phyloP scores from a whole-genome alignment of 2,888 invertebrate species.

The Drosophila quinaria region DNA sequence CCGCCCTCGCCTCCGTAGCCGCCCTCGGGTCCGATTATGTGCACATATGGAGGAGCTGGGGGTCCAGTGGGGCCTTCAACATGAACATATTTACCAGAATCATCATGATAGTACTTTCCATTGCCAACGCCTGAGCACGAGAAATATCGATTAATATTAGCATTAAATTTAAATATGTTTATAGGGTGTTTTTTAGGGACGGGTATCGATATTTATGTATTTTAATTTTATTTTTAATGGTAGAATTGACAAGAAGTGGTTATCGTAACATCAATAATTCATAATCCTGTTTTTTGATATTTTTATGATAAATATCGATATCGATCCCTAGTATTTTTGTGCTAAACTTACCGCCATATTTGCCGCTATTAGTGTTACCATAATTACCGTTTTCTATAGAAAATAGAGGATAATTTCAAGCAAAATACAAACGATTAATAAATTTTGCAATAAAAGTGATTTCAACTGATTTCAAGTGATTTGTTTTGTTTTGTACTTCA shows the following conservation, averaged over 20 bases:
- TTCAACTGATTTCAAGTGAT: too few species aligned
- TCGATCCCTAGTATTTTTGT: background rate
- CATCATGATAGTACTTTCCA: constrained; percentile 84
- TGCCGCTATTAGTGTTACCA: constrained; percentile 60
- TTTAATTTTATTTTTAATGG: too few species aligned
- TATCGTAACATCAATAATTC: too few species aligned
- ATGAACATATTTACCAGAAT: constrained; percentile 84
- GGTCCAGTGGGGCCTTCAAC: constrained; percentile 85
- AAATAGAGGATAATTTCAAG: constrained; percentile 52
- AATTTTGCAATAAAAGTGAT: constrained; percentile 19
- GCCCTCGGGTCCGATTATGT: constrained; percentile 83
- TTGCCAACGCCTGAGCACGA: constrained; percentile 62
- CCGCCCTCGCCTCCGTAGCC: constrained; percentile 82
- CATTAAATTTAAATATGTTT: background rate
- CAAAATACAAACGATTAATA: constrained; percentile 63
- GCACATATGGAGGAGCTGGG: constrained; percentile 82
- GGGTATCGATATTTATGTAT: too few species aligned
- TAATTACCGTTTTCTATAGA: constrained; percentile 78
- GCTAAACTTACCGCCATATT: constrained; percentile 73
- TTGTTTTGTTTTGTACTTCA: background rate
- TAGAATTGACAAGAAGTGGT: too few species aligned
- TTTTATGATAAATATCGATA: background rate
- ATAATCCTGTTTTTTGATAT: too few species aligned
- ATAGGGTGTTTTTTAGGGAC: background rate
- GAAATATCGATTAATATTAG: background rate